Evolutionary conservation across 2,888 invertebrate genomes (phyloP).

Genomic region (Plebejus melissa): DNA sequence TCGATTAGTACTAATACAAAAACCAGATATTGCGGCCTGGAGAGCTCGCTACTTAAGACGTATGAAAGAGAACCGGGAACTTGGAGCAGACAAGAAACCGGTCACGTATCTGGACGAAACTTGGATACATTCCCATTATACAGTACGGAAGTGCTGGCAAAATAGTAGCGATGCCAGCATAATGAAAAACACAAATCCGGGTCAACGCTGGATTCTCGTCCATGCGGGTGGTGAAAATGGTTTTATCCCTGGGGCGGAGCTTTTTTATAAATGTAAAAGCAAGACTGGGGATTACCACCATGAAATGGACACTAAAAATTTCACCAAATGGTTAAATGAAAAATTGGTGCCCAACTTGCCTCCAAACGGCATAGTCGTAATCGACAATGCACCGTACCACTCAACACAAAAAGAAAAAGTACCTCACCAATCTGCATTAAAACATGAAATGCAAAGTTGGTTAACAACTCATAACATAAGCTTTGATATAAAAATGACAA

Average conservation of each 20-base stretch:
- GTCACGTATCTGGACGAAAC: conserved; percentile 3
- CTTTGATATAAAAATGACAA: conserved; percentile 4
- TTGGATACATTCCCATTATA: not conserved
- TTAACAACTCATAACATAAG: not conserved
- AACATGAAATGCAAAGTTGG: conserved; percentile 9
- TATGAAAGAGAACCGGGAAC: not conserved
- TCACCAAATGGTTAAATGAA: conserved; percentile 13
- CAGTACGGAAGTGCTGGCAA: not conserved
- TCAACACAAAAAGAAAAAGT: conserved; percentile 2
- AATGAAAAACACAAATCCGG: conserved; percentile 8
- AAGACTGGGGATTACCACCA: conserved; percentile 37
- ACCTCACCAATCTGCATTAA: not conserved
- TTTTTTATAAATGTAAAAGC: conserved; percentile 37
- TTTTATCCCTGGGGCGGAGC: conserved; percentile 35
- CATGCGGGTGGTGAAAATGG: conserved; percentile 38
- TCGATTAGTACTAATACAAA: not conserved
- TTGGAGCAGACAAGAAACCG: not conserved
- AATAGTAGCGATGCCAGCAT: not conserved
- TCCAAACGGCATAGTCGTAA: conserved; percentile 22
- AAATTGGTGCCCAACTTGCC: conserved; percentile 28
- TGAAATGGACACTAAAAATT: conserved; percentile 35
- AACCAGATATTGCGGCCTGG: not conserved
- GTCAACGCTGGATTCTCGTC: conserved; percentile 27
- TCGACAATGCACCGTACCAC: not conserved
- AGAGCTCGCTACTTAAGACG: not conserved